Evolutionary conservation across 2,888 invertebrate species (phyloP).

Genomic region (Oligia latruncula): DNA sequence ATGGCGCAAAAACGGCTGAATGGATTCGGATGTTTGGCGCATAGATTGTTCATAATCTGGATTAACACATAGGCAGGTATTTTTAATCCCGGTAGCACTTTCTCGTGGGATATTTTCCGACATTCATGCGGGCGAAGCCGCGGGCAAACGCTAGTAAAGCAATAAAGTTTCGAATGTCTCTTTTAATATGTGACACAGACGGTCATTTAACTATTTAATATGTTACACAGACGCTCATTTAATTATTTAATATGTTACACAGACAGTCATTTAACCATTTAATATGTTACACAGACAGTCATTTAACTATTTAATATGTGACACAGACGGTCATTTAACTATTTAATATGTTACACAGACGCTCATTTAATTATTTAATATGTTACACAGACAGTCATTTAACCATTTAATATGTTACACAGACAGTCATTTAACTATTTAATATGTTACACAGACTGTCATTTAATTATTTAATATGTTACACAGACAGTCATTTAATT

Average conservation of each 20-base stretch:
- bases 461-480: constrained; percentile 11
- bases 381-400: constrained; percentile 11
- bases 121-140: background rate
- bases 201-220: constrained; percentile 15
- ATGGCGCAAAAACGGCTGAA: background rate
- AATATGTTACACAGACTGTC: background rate
- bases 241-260: background rate
- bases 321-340: constrained; percentile 20
- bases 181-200: constrained; percentile 6
- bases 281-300: too few species aligned
- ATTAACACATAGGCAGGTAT: background rate
- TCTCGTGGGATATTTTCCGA: background rate
- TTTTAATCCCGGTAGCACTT: background rate
- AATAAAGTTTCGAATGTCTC: background rate
- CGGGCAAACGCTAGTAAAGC: background rate
- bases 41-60: background rate
- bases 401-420: constrained; percentile 2
- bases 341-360: background rate
- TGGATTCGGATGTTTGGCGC: background rate
- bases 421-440: too few species aligned
- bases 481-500: too few species aligned
- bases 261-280: constrained; percentile 16
- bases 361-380: background rate
- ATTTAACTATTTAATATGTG: background rate
- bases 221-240: too few species aligned